phyloP scores from a whole-genome alignment of 2,113 vertebrate species.

The Pachycephala philippinensis region DNA sequence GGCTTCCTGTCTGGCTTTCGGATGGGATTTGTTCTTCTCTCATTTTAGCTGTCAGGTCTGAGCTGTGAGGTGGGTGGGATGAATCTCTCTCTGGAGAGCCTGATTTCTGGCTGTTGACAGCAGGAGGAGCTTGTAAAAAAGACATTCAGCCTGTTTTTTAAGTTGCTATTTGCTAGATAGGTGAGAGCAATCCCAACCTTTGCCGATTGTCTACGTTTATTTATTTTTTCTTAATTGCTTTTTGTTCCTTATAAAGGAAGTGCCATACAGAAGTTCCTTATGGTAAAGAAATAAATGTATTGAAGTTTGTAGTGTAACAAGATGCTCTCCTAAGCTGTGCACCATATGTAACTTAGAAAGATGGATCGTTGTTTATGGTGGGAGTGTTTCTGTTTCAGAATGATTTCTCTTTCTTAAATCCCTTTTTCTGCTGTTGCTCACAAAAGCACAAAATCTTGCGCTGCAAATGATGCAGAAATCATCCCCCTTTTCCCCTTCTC shows the following conservation, averaged over 20 bases:
- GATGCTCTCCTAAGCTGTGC: background rate
- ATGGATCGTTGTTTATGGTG: background rate
- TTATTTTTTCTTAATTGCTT: background rate
- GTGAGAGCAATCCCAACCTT: background rate
- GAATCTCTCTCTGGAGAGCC: slow-evolving; percentile 21
- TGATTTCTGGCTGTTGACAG: slow-evolving; percentile 35
- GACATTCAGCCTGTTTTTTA: background rate
- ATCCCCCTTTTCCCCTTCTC: background rate
- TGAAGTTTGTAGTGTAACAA: background rate
- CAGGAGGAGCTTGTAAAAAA: slow-evolving; percentile 6
- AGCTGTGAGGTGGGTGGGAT: slow-evolving; percentile 51
- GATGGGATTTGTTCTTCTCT: background rate
- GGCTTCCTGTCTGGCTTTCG: slow-evolving; percentile 14
- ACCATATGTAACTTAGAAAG: background rate
- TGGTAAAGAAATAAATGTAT: slow-evolving; percentile 16
- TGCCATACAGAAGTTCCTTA: background rate
- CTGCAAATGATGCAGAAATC: slow-evolving; percentile 35
- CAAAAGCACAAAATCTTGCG: background rate
- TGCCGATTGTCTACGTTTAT: background rate
- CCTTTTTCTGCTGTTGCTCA: background rate
- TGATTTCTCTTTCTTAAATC: background rate
- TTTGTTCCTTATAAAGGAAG: background rate
- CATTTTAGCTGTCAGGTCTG: slow-evolving; percentile 33
- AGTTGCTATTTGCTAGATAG: background rate
- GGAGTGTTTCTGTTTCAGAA: background rate